Evolutionary conservation across 2,888 invertebrate species (phyloP).

Genomic region (Eumerus sabulonum): DNA sequence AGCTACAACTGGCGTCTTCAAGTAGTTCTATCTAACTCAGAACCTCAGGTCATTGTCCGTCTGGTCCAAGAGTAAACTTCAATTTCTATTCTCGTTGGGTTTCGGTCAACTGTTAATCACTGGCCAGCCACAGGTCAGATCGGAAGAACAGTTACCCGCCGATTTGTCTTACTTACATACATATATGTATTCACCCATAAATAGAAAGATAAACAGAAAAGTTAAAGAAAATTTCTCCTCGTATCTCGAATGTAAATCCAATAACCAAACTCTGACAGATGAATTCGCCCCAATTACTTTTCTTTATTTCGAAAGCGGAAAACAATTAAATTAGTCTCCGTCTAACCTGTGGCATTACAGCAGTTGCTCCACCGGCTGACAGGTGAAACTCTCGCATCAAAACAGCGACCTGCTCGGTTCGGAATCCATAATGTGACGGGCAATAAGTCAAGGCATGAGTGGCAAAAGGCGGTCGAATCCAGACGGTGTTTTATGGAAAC

Average conservation of each 20-base stretch:
- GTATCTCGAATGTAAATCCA: constrained; percentile 34
- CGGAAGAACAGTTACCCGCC: constrained; percentile 10
- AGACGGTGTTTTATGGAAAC: neutral
- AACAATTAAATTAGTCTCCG: constrained; percentile 29
- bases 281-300: constrained; percentile 23
- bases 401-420: too few species aligned
- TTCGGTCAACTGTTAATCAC: neutral
- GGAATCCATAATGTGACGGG: constrained; percentile 32
- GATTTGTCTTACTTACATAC: constrained; percentile 6
- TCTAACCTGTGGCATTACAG: constrained; percentile 5
- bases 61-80: neutral
- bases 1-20: too few species aligned
- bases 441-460: constrained; percentile 28
- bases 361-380: constrained; percentile 11
- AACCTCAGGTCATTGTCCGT: neutral
- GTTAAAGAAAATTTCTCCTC: constrained; percentile 5
- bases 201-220: too few species aligned
- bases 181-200: neutral
- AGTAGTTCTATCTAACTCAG: too few species aligned
- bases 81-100: too few species aligned
- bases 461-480: too few species aligned
- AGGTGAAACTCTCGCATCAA: constrained; percentile 41
- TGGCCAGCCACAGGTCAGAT: neutral
- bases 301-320: neutral
- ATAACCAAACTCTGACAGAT: constrained; percentile 24